These are phyloP conservation scores for Dynastes maya DNA, from an alignment of 2,888 invertebrate genomes.

Conservation along the genomic window DNA sequence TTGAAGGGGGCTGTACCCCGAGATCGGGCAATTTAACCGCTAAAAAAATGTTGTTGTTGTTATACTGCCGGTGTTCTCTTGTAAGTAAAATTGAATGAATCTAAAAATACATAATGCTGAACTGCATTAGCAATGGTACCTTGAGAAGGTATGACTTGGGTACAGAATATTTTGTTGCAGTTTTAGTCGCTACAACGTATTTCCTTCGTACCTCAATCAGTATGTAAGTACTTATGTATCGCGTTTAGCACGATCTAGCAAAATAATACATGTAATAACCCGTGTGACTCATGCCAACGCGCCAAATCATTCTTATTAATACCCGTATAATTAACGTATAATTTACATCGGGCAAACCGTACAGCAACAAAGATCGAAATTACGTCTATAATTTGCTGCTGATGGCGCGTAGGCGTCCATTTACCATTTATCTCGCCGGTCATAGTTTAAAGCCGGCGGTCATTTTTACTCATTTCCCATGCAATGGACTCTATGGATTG, in stretches of 20 bases:
- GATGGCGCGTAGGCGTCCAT: constrained; percentile 10
- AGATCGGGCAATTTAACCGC: too few species aligned
- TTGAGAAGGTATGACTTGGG: too few species aligned
- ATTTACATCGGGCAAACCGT: constrained; percentile 16
- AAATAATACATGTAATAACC: neutral
- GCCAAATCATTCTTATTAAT: constrained; percentile 40
- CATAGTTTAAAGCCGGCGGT: too few species aligned
- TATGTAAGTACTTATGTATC: neutral
- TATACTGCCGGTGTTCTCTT: too few species aligned
- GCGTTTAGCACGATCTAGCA: too few species aligned
- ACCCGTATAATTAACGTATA: constrained; percentile 33
- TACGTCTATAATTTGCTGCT: constrained; percentile 23
- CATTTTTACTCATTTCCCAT: neutral
- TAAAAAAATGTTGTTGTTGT: too few species aligned
- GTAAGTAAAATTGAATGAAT: too few species aligned
- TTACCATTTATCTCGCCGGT: too few species aligned
- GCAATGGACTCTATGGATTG: neutral
- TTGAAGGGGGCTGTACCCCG: too few species aligned
- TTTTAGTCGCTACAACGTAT: neutral
- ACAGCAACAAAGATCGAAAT: constrained; percentile 33
- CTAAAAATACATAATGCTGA: too few species aligned
- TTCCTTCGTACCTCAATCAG: neutral
- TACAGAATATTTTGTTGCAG: too few species aligned
- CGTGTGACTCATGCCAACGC: constrained; percentile 24
- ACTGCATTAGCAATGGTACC: too few species aligned